A percentile compares a stretch with the other conserved stretches of the same genome.
phyloP scores from a whole-genome alignment of 2,113 vertebrate species.

The Pelodiscus sinensis region DNA sequence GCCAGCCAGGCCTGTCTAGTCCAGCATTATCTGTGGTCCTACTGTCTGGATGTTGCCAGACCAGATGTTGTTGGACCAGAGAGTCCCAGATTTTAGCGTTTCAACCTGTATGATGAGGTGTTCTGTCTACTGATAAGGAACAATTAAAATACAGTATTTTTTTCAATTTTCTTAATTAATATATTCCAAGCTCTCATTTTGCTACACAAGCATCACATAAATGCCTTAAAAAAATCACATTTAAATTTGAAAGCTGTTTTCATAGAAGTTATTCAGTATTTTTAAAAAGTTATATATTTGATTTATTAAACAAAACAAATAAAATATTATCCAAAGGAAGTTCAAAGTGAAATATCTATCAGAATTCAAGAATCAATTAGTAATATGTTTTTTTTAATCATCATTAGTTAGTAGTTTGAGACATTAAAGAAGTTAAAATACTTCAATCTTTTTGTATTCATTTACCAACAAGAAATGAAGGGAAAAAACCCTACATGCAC shows the following conservation, averaged over 20 bases:
- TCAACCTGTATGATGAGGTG: background rate
- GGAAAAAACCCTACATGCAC: background rate
- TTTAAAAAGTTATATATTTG: background rate
- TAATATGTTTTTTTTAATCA: background rate
- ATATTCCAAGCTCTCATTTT: background rate
- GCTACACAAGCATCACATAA: rapidly evolving
- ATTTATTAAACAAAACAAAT: background rate
- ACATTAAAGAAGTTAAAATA: background rate
- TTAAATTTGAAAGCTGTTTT: background rate
- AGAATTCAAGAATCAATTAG: background rate
- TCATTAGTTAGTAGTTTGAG: background rate
- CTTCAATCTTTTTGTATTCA: background rate
- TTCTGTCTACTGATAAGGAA: background rate
- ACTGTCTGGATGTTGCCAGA: too few relatives aligned
- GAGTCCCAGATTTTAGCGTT: too few relatives aligned
- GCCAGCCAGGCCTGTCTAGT: too few relatives aligned
- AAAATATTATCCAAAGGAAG: background rate
- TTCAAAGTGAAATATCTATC: background rate
- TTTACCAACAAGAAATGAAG: background rate
- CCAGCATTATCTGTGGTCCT: too few relatives aligned
- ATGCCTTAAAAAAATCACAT: background rate
- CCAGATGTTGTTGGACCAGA: too few relatives aligned
- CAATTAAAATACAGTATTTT: background rate
- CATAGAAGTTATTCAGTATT: background rate
- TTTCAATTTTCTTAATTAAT: background rate